These are phyloP conservation scores for Oncorhynchus masou DNA, from an alignment of 2,113 vertebrate genomes.

Conservation along the genomic window DNA sequence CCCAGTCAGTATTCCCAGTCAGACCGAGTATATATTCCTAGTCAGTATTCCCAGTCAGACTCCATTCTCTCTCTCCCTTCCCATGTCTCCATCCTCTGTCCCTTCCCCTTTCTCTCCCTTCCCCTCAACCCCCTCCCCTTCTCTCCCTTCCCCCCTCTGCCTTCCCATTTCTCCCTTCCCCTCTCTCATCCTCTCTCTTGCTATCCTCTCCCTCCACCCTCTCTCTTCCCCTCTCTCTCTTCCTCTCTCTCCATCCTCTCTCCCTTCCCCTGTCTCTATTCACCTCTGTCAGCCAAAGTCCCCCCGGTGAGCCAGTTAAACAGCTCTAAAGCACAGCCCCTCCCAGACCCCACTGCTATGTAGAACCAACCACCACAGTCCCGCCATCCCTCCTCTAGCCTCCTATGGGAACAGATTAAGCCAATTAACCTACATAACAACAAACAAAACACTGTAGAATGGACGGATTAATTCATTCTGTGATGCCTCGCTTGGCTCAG, in stretches of 20 bases:
- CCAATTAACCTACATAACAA: constrained; percentile 34
- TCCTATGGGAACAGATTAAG: constrained; percentile 24
- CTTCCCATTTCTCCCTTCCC: no score
- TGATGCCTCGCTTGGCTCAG: not conserved
- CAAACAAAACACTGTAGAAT: constrained; percentile 41
- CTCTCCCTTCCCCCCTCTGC: no score
- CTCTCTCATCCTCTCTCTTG: not conserved
- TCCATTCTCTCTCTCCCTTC: no score
- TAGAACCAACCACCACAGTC: not conserved
- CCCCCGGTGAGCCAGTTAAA: no score
- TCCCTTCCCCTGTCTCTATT: not conserved
- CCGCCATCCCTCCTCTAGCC: constrained; percentile 9
- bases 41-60: no score
- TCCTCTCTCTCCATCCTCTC: not conserved
- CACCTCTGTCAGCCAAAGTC: no score
- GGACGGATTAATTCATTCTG: constrained; percentile 10
- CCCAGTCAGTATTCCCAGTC: no score
- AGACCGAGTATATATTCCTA: no score
- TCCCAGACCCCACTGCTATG: not conserved
- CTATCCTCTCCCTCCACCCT: no score
- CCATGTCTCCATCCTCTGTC: no score
- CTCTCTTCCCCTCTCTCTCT: not conserved
- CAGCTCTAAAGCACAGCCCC: not conserved
- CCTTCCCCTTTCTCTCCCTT: not conserved
- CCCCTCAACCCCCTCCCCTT: not conserved